Percentiles rank a stretch among this genome's conserved stretches.
Conservation (phyloP, 2,113 vertebrate genomes). For the Nycticebus coucang region DNA sequence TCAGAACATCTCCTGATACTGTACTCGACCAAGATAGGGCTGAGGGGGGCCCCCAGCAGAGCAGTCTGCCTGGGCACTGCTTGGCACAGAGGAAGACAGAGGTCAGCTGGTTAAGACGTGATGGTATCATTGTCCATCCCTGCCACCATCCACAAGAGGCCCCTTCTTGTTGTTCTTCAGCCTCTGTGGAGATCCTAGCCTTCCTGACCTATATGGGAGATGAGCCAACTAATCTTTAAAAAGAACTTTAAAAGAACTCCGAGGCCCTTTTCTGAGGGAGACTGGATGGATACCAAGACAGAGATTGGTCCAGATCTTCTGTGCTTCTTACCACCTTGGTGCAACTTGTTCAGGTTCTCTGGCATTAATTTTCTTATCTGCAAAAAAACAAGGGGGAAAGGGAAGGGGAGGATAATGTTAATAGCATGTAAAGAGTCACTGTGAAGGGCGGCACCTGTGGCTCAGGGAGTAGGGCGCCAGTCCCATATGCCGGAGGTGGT, state of each 20-base stretch:
- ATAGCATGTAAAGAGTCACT: not conserved
- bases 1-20: not conserved
- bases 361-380: slow-evolving; percentile 7
- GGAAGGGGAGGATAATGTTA: not conserved
- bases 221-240: not conserved
- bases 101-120: not conserved
- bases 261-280: not conserved
- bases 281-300: not conserved
- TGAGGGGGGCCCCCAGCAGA: not conserved
- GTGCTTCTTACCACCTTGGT: not conserved
- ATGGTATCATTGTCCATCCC: too few species aligned
- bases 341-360: not conserved
- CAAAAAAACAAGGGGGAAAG: not conserved
- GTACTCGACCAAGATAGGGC: not conserved
- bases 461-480: too few species aligned
- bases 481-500: too few species aligned
- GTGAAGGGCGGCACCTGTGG: too few species aligned
- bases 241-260: not conserved
- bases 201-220: not conserved
- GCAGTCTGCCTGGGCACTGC: fast-evolving
- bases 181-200: not conserved
- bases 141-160: not conserved
- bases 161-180: not conserved
- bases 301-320: not conserved
- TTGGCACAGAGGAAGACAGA: not conserved